Evolutionary conservation across 2,113 vertebrate genomes (phyloP).

Genomic region (Scalopus aquaticus): DNA sequence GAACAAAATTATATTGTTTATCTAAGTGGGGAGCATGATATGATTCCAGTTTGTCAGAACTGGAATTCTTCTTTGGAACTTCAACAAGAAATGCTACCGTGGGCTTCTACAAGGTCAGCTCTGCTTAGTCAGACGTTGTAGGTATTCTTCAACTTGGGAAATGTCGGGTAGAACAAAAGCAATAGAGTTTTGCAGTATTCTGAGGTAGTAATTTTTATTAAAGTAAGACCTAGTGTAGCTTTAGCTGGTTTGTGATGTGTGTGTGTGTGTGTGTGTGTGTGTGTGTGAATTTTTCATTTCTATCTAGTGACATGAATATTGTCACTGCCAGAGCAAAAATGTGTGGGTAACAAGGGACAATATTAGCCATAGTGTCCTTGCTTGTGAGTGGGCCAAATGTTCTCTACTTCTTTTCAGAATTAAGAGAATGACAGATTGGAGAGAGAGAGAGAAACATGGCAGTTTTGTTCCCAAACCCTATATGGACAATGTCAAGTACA

Average conservation of each 20-base stretch:
- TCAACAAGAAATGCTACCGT: background rate
- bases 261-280: background rate
- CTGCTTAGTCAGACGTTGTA: background rate
- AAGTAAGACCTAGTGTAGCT: background rate
- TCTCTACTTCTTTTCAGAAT: background rate
- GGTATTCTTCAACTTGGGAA: background rate
- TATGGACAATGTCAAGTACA: background rate
- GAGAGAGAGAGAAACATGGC: background rate
- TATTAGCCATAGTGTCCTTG: background rate
- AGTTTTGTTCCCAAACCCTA: background rate
- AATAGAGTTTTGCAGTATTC: background rate
- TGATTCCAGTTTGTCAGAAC: background rate
- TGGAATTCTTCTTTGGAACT: constrained; percentile 24
- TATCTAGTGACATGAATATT: background rate
- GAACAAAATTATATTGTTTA: background rate
- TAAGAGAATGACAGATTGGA: background rate
- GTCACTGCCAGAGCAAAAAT: background rate
- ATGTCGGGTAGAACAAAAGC: background rate
- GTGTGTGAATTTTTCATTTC: background rate
- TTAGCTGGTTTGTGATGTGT: background rate
- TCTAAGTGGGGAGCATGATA: background rate
- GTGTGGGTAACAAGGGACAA: background rate
- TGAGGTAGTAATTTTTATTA: background rate
- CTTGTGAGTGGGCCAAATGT: background rate
- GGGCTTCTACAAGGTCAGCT: background rate